Percentiles rank a stretch among this genome's conserved stretches.
Evolutionary conservation across 2,888 invertebrate species (phyloP).

Genomic region (Ophioninae sp.): DNA sequence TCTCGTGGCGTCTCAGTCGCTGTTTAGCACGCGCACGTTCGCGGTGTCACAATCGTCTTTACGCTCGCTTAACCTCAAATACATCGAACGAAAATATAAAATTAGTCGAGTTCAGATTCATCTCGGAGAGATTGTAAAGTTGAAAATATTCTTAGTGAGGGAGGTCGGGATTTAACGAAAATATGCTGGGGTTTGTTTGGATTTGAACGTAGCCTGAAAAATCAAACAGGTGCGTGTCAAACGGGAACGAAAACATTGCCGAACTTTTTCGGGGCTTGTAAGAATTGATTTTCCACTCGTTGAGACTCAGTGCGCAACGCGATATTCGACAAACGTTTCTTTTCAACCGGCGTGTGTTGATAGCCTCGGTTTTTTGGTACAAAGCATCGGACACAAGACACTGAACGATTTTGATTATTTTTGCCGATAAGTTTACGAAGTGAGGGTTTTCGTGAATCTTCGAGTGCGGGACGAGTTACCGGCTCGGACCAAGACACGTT

Average conservation of each 20-base stretch:
- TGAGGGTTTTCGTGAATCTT: background rate
- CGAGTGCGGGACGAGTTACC: background rate
- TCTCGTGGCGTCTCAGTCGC: slow-evolving; percentile 77
- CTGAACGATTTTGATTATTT: background rate
- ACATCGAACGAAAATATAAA: background rate
- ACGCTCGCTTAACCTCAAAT: background rate
- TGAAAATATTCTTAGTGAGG: background rate
- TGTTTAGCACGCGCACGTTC: slow-evolving; percentile 74
- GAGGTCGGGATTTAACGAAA: background rate
- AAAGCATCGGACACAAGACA: background rate
- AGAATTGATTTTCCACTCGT: background rate
- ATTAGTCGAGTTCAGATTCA: background rate
- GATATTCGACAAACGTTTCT: background rate
- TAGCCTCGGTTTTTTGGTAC: background rate
- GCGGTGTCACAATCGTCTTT: slow-evolving; percentile 1
- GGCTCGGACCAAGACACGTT: background rate
- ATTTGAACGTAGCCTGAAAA: background rate
- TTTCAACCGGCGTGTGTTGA: background rate
- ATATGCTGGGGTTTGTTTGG: background rate
- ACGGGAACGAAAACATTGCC: background rate
- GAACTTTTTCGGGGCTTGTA: background rate
- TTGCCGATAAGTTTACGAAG: background rate
- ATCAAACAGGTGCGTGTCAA: slow-evolving; percentile 51
- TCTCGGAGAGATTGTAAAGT: background rate
- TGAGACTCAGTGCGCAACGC: background rate